Evolutionary conservation across 2,113 vertebrate genomes (phyloP).

Genomic region (Ctenomys sociabilis): DNA sequence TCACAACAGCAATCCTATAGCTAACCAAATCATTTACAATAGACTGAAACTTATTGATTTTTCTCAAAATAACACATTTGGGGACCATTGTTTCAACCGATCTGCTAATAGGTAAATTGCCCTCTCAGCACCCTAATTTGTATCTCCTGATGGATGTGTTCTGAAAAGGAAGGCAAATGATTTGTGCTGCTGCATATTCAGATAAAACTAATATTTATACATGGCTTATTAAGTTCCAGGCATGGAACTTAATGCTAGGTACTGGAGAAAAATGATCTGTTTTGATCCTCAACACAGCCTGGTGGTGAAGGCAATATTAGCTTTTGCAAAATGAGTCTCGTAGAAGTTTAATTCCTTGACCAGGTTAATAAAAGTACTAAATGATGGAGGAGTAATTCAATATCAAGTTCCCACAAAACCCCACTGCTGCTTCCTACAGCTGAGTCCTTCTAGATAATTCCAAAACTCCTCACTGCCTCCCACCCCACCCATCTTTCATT

Average conservation of each 20-base stretch:
- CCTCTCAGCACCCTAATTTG: constrained; percentile 5
- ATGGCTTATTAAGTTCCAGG: constrained; percentile 47
- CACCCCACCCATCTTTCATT: not conserved
- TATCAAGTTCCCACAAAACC: not conserved
- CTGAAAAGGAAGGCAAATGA: constrained; percentile 39
- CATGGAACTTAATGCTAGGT: constrained; percentile 8
- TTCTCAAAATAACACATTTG: constrained; percentile 44
- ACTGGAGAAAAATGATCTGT: constrained; percentile 4
- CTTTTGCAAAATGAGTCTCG: constrained; percentile 41
- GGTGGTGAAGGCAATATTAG: constrained; percentile 16
- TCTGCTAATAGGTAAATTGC: constrained; percentile 12
- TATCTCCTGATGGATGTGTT: not conserved
- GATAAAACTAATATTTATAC: constrained; percentile 44
- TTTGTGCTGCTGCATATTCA: constrained; percentile 51
- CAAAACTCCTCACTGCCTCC: not conserved
- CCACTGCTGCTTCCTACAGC: not conserved
- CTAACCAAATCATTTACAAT: not conserved
- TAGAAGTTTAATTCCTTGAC: constrained; percentile 53
- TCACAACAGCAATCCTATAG: not conserved
- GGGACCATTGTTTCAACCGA: not conserved
- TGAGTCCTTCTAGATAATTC: constrained; percentile 15
- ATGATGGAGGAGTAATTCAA: not conserved
- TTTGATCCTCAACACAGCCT: constrained; percentile 18
- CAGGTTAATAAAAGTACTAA: not conserved
- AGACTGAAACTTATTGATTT: not conserved